These are phyloP conservation scores for Sylvilagus floridanus DNA, from an alignment of 2,797 vertebrate species.

Conservation along the genomic window DNA sequence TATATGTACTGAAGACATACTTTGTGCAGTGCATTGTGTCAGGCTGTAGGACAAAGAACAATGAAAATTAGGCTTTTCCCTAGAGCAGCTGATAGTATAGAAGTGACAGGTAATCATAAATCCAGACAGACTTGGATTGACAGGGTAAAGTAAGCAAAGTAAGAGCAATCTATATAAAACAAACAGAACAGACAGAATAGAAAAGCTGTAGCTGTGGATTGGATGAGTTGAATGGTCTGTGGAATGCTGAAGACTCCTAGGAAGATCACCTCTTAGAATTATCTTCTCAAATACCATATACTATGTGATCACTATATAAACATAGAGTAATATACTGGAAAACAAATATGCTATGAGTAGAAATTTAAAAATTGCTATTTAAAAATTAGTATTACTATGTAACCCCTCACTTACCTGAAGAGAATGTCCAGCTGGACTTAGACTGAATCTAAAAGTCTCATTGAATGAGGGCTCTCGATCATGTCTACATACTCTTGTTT, in stretches of 20 bases:
- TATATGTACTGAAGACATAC: not conserved
- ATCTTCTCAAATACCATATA: not conserved
- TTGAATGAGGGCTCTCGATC: slow-evolving; percentile 98
- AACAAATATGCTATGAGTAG: not conserved
- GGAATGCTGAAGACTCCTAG: not conserved
- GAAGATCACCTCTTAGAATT: not conserved
- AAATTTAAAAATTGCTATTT: not conserved
- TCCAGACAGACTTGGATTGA: not conserved
- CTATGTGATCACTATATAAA: not conserved
- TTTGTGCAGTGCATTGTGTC: not conserved
- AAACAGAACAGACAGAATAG: not conserved
- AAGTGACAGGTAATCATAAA: not conserved
- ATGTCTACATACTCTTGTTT: slow-evolving; percentile 97
- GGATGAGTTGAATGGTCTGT: not conserved
- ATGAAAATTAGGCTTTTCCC: not conserved
- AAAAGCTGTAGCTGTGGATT: not conserved
- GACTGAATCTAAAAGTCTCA: slow-evolving; percentile 97
- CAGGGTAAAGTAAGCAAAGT: not conserved
- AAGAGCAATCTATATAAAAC: not conserved
- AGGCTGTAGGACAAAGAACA: not conserved
- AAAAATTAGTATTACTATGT: too few species aligned
- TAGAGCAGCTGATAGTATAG: not conserved
- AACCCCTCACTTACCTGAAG: slow-evolving; percentile 91
- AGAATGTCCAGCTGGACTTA: slow-evolving; percentile 97
- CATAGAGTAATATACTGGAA: not conserved